Evolutionary conservation across 2,888 invertebrate genomes (phyloP), one percentile per base, ranked within the genome.

Genomic region (Acanthosepion pharaonis): DNA sequence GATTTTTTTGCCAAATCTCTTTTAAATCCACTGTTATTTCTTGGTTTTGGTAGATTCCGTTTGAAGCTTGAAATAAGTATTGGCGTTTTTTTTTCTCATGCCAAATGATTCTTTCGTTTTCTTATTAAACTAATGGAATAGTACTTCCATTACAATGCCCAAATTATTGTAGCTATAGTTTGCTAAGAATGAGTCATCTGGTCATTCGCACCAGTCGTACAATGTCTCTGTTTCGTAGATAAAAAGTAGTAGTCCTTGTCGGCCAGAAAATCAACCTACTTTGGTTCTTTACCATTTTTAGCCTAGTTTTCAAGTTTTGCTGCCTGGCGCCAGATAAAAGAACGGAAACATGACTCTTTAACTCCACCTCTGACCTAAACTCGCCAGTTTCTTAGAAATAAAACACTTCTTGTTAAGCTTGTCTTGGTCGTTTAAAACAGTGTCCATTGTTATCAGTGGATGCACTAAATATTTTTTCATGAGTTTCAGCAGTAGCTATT

Each of bases 261-360:
- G 15, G 78, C n/a, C n/a, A 78, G 78, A 78, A 78, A 78, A 33
- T 78, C n/a, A 78, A 33, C 78, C 78, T 33, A 78, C 78, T 78
- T 78, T 78, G 78, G n/a, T 78, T 33, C n/a, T 93, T 15, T 93
- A 51, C 93, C 53, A 93, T 18, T 93, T 49, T 28, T 49, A 92
- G 51, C 48, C 49, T 93, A 49, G n/a, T 53, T 53, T 49, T 93
- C 48, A 49, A 93, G n/a, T 93, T 93, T 53, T 28, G 28, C 53
- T 8, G 48, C 28, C 93, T 93, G 93, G 93, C 93, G 93, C 93
- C 93, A 51, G 51, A 93, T 53, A 51, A 28, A 49, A 93, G 93
- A 53, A 93, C 93, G 93, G 93, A 93, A 93, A 93, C n/a, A 93
- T 93, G 93, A 93, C 93, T 93, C 93, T 49, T 49, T 93, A 49